Percentiles rank a stretch among this genome's conserved stretches.
Conservation (phyloP, 1,140 invertebrate genomes). For the Pseudomyrmex gracilis region DNA sequence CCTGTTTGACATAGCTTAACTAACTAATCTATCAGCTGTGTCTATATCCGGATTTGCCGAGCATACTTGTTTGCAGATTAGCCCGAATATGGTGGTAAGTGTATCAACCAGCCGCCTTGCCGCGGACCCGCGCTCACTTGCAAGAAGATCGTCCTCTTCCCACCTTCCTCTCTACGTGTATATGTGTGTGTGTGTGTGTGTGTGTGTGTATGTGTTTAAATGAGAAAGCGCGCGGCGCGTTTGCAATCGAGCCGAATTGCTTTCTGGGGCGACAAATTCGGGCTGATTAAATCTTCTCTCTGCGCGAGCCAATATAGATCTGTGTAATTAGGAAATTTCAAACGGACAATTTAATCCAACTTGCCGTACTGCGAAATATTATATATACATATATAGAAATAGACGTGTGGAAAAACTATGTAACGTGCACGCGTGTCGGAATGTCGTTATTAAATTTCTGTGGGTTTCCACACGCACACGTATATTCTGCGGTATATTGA, state of each 20-base stretch:
- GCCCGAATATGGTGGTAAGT: constrained; percentile 61
- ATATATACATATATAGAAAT: too few species aligned
- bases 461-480: too few species aligned
- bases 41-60: constrained; percentile 61
- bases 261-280: not conserved
- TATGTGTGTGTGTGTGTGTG: too few species aligned
- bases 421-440: too few species aligned
- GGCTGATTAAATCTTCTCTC: not conserved
- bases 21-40: constrained; percentile 64
- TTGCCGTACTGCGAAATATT: not conserved
- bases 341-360: not conserved
- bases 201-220: constrained; percentile 17
- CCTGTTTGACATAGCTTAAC: constrained; percentile 61
- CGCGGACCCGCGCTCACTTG: not conserved
- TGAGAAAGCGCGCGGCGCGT: not conserved
- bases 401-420: too few species aligned
- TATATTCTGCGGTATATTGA: too few species aligned
- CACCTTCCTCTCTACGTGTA: too few species aligned
- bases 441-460: too few species aligned
- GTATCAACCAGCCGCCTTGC: constrained; percentile 51
- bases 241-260: constrained; percentile 7
- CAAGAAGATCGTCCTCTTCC: constrained; percentile 5
- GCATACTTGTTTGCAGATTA: constrained; percentile 62
- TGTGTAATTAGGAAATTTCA: not conserved
- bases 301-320: not conserved